phyloP scores from a whole-genome alignment of 92 coral and sea anemone species.

The Palythoa grandis region DNA sequence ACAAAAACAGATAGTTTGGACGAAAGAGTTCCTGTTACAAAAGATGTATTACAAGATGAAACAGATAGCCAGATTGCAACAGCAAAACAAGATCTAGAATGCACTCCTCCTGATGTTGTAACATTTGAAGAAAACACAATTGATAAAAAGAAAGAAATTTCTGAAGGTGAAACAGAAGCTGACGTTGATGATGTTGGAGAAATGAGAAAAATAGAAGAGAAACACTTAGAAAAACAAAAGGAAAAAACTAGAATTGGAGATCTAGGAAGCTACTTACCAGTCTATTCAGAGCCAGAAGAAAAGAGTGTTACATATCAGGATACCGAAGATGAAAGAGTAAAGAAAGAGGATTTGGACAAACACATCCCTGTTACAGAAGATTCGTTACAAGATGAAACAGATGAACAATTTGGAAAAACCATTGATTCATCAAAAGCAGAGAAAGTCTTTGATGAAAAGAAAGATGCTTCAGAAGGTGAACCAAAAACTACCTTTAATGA shows the following conservation, averaged over 20 bases:
- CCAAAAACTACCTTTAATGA: not conserved
- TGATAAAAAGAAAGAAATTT: not conserved
- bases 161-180: not conserved
- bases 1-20: not conserved
- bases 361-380: not conserved
- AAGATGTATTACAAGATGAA: not conserved
- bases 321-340: not conserved
- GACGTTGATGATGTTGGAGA: not conserved
- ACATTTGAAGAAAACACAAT: slow-evolving; percentile 13
- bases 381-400: not conserved
- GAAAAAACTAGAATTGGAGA: not conserved
- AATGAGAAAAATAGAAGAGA: not conserved
- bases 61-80: not conserved
- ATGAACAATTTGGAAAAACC: not conserved
- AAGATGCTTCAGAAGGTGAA: not conserved
- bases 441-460: not conserved
- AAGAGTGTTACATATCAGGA: not conserved
- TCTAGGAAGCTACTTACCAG: not conserved
- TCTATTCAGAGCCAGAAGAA: not conserved
- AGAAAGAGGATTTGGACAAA: not conserved
- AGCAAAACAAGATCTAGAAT: not conserved
- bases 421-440: not conserved
- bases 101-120: not conserved
- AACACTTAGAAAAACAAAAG: not conserved
- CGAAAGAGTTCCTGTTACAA: not conserved